Evolutionary conservation across 2,888 invertebrate species (phyloP).

Genomic region (Eulithis testata): DNA sequence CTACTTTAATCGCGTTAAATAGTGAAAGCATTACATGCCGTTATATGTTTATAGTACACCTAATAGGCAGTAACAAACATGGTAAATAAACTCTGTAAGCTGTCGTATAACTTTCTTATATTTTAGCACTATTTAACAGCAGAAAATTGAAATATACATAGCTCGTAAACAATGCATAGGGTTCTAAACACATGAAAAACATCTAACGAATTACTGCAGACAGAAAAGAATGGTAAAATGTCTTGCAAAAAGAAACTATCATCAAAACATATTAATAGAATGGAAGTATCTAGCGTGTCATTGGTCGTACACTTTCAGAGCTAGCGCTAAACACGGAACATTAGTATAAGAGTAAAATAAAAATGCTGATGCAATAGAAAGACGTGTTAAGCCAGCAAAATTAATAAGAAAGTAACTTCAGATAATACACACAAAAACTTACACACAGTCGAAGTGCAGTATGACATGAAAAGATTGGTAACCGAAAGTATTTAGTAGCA

Average conservation of each 20-base stretch:
- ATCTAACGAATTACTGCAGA: background rate
- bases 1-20: slow-evolving; percentile 17
- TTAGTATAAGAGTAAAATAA: slow-evolving; percentile 33
- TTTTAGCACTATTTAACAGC: slow-evolving; percentile 10
- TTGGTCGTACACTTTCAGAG: slow-evolving; percentile 26
- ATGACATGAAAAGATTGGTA: too few species aligned
- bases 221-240: background rate
- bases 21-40: slow-evolving; percentile 29
- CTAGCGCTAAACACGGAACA: slow-evolving; percentile 12
- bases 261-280: background rate
- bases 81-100: slow-evolving; percentile 32
- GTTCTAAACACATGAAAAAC: background rate
- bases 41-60: slow-evolving; percentile 30
- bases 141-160: slow-evolving; percentile 2
- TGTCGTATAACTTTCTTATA: slow-evolving; percentile 33
- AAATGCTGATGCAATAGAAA: slow-evolving; percentile 34
- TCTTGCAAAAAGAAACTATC: background rate
- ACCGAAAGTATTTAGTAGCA: too few species aligned
- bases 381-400: slow-evolving; percentile 24
- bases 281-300: background rate
- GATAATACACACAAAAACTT: background rate
- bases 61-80: slow-evolving; percentile 28
- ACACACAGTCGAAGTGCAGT: too few species aligned
- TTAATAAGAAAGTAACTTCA: slow-evolving; percentile 20
- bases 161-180: too few species aligned